Percentiles rank a stretch among this genome's conserved stretches.
Conservation (phyloP, 1,140 invertebrate genomes). For the Platyura marginata region DNA sequence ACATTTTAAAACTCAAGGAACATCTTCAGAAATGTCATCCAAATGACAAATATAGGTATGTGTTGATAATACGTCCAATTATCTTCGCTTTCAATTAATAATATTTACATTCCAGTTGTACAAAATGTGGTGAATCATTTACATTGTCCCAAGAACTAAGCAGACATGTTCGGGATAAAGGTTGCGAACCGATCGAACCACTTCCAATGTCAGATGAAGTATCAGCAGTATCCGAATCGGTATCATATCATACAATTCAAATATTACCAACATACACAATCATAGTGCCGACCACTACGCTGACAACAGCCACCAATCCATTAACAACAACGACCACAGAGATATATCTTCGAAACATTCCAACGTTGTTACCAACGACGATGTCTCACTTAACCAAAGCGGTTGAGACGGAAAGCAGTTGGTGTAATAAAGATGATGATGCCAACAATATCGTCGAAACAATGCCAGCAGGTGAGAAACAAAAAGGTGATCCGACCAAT, state of each 20-base stretch:
- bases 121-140: slow-evolving; percentile 45
- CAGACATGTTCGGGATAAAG: slow-evolving; percentile 38
- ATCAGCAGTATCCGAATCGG: background rate
- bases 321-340: background rate
- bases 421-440: background rate
- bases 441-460: background rate
- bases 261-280: background rate
- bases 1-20: slow-evolving; percentile 36
- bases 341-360: no score
- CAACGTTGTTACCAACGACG: no score
- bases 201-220: background rate
- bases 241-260: background rate
- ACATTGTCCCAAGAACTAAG: slow-evolving; percentile 50
- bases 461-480: background rate
- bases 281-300: background rate
- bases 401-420: no score
- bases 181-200: slow-evolving; percentile 21
- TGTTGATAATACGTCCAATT: slow-evolving; percentile 1
- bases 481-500: background rate
- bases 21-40: slow-evolving; percentile 46
- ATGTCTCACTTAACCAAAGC: no score
- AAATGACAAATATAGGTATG: slow-evolving; percentile 30
- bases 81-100: background rate
- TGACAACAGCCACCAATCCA: background rate
- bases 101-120: slow-evolving; percentile 28